Percentiles rank a stretch among this genome's conserved stretches.
phyloP scores from a whole-genome alignment of 2,888 invertebrate genomes.

The Stegophylla sp. region DNA sequence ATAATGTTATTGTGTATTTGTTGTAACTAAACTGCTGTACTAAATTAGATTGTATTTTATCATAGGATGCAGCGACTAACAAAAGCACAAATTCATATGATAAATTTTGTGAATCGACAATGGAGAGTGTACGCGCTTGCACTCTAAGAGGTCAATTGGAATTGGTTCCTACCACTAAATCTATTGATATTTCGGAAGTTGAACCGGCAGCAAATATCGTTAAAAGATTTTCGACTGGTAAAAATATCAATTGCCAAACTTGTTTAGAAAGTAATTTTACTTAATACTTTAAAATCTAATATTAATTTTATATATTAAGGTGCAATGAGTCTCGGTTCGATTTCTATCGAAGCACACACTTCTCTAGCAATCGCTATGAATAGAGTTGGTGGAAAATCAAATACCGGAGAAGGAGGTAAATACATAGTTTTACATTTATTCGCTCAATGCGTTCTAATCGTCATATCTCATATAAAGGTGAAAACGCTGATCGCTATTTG shows the following conservation, averaged over 20 bases:
- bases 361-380: constrained; percentile 98
- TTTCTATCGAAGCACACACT: constrained; percentile 94
- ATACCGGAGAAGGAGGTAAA: constrained; percentile 95
- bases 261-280: neutral
- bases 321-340: constrained; percentile 97
- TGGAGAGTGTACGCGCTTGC: constrained; percentile 84
- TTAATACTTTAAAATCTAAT: neutral
- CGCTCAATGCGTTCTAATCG: constrained; percentile 1
- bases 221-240: constrained; percentile 88
- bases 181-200: constrained; percentile 85
- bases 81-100: constrained; percentile 86
- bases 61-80: constrained; percentile 83
- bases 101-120: constrained; percentile 82
- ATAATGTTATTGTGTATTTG: neutral
- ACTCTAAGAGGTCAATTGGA: constrained; percentile 93
- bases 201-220: constrained; percentile 95
- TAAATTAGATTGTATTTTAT: neutral
- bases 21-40: constrained; percentile 39
- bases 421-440: neutral
- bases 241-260: neutral
- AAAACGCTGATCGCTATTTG: constrained; percentile 74
- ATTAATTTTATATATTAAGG: constrained; percentile 67
- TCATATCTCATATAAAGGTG: constrained; percentile 64
- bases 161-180: constrained; percentile 77
- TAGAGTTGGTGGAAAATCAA: constrained; percentile 94